Percentiles rank a stretch among this genome's conserved stretches.
Evolutionary conservation across 2,797 vertebrate genomes (phyloP).

Genomic region (Rhabdophis nuchalis): DNA sequence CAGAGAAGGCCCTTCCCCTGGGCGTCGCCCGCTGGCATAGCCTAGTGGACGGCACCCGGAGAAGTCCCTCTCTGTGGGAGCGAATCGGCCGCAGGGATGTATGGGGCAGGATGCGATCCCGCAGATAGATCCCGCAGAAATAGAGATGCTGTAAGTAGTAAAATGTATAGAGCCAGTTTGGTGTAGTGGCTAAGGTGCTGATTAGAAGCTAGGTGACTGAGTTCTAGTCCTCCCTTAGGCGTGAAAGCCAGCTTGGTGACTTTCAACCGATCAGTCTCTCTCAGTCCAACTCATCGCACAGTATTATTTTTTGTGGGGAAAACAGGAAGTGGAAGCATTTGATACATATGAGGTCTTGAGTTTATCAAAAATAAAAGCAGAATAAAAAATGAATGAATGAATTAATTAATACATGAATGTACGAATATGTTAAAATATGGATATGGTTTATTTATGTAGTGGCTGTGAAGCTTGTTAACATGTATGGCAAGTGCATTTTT

Average conservation of each 20-base stretch:
- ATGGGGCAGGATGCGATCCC: too few relatives aligned
- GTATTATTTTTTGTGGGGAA: not conserved
- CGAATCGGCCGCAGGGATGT: too few relatives aligned
- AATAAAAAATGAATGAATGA: not conserved
- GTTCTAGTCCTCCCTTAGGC: not conserved
- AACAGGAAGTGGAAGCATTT: not conserved
- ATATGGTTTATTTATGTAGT: not conserved
- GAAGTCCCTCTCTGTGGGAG: too few relatives aligned
- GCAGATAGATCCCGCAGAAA: too few relatives aligned
- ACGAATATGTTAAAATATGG: not conserved
- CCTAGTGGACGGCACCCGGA: too few relatives aligned
- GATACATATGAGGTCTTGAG: not conserved
- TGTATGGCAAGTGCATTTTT: not conserved
- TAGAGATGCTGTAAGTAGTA: not conserved
- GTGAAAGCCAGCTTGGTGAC: not conserved
- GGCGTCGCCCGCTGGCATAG: too few relatives aligned
- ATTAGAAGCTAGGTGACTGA: not conserved
- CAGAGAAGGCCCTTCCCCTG: too few relatives aligned
- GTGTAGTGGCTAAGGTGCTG: not conserved
- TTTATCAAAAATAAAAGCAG: not conserved
- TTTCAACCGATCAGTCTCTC: not conserved
- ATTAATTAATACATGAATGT: not conserved
- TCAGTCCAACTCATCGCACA: not conserved
- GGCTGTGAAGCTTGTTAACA: not conserved
- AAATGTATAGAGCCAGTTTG: not conserved